These are phyloP conservation scores for Melipona quadrifasciata DNA, from an alignment of 1,140 invertebrate species.

Conservation along the genomic window DNA sequence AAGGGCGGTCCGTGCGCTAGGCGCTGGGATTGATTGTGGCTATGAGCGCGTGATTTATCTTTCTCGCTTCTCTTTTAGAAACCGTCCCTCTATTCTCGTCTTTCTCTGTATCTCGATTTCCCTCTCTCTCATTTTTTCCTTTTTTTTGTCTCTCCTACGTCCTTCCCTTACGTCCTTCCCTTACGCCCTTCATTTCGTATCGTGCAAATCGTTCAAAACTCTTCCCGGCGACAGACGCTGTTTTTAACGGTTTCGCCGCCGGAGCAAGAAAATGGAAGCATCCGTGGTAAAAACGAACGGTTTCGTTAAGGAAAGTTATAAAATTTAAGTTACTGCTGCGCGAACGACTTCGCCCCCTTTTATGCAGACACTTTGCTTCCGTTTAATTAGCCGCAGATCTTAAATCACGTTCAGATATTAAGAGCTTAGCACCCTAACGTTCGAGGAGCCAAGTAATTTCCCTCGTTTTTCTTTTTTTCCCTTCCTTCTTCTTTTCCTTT, in stretches of 20 bases:
- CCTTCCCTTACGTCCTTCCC: neutral
- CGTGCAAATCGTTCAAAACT: constrained; percentile 10
- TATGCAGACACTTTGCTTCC: constrained; percentile 64
- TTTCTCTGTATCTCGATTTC: neutral
- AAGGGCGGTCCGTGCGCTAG: constrained; percentile 37
- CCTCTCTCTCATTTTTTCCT: neutral
- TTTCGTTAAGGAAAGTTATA: constrained; percentile 47
- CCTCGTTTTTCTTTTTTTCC: neutral
- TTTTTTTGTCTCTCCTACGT: neutral
- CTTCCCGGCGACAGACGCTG: constrained; percentile 9
- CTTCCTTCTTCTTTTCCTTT: too few relatives aligned
- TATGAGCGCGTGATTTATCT: constrained; percentile 65
- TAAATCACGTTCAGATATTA: constrained; percentile 77
- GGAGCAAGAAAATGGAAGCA: neutral
- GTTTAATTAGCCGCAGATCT: constrained; percentile 75
- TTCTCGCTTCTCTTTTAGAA: constrained; percentile 27
- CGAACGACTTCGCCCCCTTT: constrained; percentile 53
- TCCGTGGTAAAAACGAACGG: constrained; percentile 17
- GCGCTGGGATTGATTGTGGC: constrained; percentile 57
- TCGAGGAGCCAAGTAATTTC: constrained; percentile 36
- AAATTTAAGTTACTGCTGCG: constrained; percentile 47
- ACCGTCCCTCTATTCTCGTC: neutral
- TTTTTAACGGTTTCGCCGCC: neutral
- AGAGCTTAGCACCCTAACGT: constrained; percentile 67
- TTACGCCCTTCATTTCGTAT: neutral